phyloP scores from a whole-genome alignment of 2,113 vertebrate genomes.

The Festucalex cinctus region DNA sequence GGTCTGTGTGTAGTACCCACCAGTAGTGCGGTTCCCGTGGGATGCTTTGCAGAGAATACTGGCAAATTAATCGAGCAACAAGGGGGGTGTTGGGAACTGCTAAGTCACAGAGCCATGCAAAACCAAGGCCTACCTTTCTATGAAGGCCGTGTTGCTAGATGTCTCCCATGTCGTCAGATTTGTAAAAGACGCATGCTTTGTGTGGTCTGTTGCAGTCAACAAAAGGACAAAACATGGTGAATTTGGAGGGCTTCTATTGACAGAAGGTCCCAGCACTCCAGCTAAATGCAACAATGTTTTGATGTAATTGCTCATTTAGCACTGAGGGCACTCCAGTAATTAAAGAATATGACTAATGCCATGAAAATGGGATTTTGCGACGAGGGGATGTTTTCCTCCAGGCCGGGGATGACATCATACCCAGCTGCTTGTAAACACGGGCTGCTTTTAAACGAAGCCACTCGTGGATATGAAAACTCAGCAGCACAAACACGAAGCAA shows the following conservation, averaged over 20 bases:
- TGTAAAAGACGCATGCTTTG: not conserved
- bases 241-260: slow-evolving; percentile 10
- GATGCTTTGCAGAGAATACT: slow-evolving; percentile 56
- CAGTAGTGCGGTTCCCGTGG: slow-evolving; percentile 47
- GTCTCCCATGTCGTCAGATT: slow-evolving; percentile 35
- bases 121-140: slow-evolving; percentile 20
- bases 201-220: slow-evolving; percentile 12
- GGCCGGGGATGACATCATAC: slow-evolving; percentile 45
- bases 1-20: slow-evolving; percentile 48
- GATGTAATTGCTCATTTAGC: slow-evolving; percentile 55
- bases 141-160: slow-evolving; percentile 5
- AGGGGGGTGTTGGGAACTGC: slow-evolving; percentile 34
- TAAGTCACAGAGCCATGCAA: slow-evolving; percentile 52
- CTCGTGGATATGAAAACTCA: slow-evolving; percentile 25
- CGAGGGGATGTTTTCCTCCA: slow-evolving; percentile 34
- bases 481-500: slow-evolving; percentile 17
- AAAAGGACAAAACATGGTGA: slow-evolving; percentile 15
- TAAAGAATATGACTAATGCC: slow-evolving; percentile 59
- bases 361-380: slow-evolving; percentile 46
- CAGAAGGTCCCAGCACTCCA: slow-evolving; percentile 20
- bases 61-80: slow-evolving; percentile 53
- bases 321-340: slow-evolving; percentile 51
- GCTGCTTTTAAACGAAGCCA: slow-evolving; percentile 22
- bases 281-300: slow-evolving; percentile 33
- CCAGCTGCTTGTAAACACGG: slow-evolving; percentile 28